Base-by-base conservation (phyloP, 2,888 invertebrate species). In the Lepetodrilus schrolli region DNA sequence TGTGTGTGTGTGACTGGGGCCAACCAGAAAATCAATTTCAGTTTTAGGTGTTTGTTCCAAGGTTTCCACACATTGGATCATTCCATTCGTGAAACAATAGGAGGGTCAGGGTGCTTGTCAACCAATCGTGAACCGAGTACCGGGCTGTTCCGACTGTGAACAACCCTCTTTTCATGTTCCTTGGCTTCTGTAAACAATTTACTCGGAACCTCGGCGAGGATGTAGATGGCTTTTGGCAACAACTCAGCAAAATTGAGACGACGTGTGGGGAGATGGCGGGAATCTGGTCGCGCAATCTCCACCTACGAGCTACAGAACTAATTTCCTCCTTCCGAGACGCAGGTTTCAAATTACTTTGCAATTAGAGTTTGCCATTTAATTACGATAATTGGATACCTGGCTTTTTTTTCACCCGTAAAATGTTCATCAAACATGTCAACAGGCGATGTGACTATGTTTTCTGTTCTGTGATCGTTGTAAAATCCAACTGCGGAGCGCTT, bases 1-100 rank as follows among this genome's bases (percentile, higher is more conserved):
- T n/a, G n/a, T n/a, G n/a, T n/a, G n/a, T n/a, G n/a, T n/a, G n/a
- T n/a, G n/a, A n/a, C n/a, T n/a, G n/a, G n/a, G n/a, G n/a, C n/a
- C n/a, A n/a, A n/a, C n/a, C 17, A 48, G 30, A 58, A 58, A 58
- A 58, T 58, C 58, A 58, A 58, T 58, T 58, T 58, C 30, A 58
- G 58, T 58, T 34, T 17, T 58, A 7, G 58, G 58, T 58, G 58
- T 58, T 34, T 58, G 26, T 58, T 58, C 26, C 58, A 58, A 30
- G 58, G 26, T 34, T 34, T 30, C n/a, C 34, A 34, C 30, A 30
- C 58, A 30, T 26, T 58, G 58, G 58, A 17, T 58, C 58, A 58
- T 58, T 58, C 58, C 58, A 58, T 58, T 58, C 21, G 30, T 10
- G n/a, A 58, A 30, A 58, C 58, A 58, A 58, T 13, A 30, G 58